These are phyloP conservation scores for Corythornis cristatus DNA, from an alignment of 2,113 vertebrate genomes.

Conservation along the genomic window DNA sequence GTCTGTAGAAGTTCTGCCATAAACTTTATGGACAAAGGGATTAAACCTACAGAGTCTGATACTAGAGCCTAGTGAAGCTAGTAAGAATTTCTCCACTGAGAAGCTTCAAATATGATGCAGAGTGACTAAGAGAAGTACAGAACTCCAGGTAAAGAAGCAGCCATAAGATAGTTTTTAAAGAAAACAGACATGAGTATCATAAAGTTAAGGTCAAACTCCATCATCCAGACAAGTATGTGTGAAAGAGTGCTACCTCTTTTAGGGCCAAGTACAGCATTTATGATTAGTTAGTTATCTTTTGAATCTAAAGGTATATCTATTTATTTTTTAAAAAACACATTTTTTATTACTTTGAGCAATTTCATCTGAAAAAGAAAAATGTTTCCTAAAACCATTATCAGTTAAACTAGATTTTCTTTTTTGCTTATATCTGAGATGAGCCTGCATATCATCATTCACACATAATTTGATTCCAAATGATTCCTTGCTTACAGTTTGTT, in stretches of 20 bases:
- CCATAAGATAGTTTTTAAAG: background rate
- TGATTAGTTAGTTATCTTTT: constrained; percentile 58
- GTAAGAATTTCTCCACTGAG: background rate
- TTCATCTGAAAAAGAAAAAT: constrained; percentile 59
- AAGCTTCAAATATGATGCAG: background rate
- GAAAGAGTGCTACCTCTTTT: background rate
- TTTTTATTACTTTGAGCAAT: constrained; percentile 70
- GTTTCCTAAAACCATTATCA: constrained; percentile 54
- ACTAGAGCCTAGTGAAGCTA: background rate
- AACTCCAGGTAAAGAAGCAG: background rate
- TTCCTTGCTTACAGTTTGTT: constrained; percentile 68
- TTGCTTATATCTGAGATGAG: constrained; percentile 33
- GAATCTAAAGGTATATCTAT: constrained; percentile 60
- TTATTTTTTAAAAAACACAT: constrained; percentile 42
- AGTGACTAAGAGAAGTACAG: background rate
- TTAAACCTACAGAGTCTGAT: background rate
- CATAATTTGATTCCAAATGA: constrained; percentile 64
- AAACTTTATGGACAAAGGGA: background rate
- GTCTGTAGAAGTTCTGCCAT: background rate
- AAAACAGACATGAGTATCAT: background rate
- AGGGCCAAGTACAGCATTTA: constrained; percentile 37
- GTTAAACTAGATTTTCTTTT: constrained; percentile 21
- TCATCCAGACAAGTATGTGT: background rate
- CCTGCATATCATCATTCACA: constrained; percentile 46
- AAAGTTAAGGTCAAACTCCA: constrained; percentile 13